Evolutionary conservation across 2,888 invertebrate species (phyloP), one percentile per base, ranked within the genome.

Genomic region (Drosophila hawaiiensis): DNA sequence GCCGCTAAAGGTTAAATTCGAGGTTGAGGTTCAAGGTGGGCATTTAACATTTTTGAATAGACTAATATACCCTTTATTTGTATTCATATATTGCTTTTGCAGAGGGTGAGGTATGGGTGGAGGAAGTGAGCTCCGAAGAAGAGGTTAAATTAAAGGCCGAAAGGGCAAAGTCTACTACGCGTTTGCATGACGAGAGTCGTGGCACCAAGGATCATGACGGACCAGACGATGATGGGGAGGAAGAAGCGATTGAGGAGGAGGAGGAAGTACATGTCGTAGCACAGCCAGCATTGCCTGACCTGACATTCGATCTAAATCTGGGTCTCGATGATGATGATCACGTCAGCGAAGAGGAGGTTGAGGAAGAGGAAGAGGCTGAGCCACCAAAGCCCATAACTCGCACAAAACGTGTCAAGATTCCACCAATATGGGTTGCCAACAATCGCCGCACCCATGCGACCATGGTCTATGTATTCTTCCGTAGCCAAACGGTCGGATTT

Each of bases 371-470:
- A 39, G 74, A 81, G 19, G 73, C 80, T 33, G 83, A 79, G 25
- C 35, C 62, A 1, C 64, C 75, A 0, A 83, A 87, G 54, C 82
- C 78, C 6, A 62, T 76, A 2, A 85, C 75, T 1, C 91, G 92
- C 33, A 86, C 68, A 6, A 87, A 91, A 50, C 90, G 82, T 0
- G 72, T 92, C 7, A 88, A 80, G 4, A 86, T 95, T 19, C 95
- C 95, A 1, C 94, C 95, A 0, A 80, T 95, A 31, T 95, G 94
- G 92, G 94, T 95, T 58, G 95, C 95, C 0, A 92, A 90, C 1
- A 94, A 95, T 90, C 91, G 94, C 1, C 94, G 95, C 66, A 94
- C 95, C 58, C 93, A 95, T 65, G 95, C 95, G 0, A 94, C 95
- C 1, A 92, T 94, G 0, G 91, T 95, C 56, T 95, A 95, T 70